These are phyloP conservation scores for Lophura nycthemera DNA, from an alignment of 2,113 vertebrate genomes.

Conservation along the genomic window DNA sequence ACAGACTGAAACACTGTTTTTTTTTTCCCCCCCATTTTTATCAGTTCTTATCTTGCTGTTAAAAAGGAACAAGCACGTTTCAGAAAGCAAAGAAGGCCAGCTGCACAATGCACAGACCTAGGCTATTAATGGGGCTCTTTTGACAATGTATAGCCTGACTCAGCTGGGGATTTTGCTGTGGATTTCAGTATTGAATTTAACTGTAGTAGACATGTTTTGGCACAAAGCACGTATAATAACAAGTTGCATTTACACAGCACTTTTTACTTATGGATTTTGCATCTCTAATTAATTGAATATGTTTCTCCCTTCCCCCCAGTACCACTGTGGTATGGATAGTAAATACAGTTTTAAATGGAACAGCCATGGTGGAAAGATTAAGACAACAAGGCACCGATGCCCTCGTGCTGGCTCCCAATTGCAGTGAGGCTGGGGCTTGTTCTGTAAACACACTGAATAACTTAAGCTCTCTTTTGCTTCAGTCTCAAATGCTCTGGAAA, in stretches of 20 bases:
- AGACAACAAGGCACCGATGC: constrained; percentile 6
- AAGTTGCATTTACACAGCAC: constrained; percentile 64
- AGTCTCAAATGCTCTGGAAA: fast-evolving
- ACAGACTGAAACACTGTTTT: background rate
- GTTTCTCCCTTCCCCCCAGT: background rate
- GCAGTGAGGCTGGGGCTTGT: fast-evolving
- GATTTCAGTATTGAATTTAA: constrained; percentile 52
- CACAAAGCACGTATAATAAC: constrained; percentile 41
- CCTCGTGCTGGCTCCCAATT: background rate
- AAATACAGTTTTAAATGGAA: background rate
- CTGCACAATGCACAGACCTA: constrained; percentile 41
- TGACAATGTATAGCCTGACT: background rate
- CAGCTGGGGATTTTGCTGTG: constrained; percentile 40
- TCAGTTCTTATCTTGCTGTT: constrained; percentile 58
- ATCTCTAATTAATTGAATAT: constrained; percentile 66
- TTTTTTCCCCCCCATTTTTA: constrained; percentile 40
- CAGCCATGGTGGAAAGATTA: constrained; percentile 30
- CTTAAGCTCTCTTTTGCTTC: fast-evolving
- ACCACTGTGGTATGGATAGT: constrained; percentile 18
- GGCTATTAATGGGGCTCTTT: constrained; percentile 54
- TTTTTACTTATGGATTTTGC: constrained; percentile 56
- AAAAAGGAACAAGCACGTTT: background rate
- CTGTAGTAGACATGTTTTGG: constrained; percentile 51
- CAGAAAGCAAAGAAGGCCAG: constrained; percentile 4
- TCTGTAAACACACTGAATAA: background rate